phyloP scores from a whole-genome alignment of 2,113 vertebrate genomes.

The Dipodomys ordii region DNA sequence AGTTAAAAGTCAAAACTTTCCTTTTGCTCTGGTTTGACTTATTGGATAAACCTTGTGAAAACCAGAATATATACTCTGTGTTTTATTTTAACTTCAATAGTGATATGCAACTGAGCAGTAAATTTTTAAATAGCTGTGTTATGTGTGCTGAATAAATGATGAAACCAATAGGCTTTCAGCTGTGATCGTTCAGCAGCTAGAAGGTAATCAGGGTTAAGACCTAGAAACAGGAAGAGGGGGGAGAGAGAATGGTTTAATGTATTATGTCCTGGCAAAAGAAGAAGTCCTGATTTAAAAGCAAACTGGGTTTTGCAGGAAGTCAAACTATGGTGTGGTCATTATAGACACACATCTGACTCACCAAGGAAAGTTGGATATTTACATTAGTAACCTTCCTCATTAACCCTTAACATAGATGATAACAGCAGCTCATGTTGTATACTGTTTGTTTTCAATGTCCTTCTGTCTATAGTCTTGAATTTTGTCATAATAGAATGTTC shows the following conservation, averaged over 20 bases:
- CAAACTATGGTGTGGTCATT: background rate
- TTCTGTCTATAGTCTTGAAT: background rate
- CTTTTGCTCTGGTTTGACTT: constrained; percentile 74
- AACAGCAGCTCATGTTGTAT: background rate
- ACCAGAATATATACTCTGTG: constrained; percentile 77
- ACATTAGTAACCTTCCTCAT: background rate
- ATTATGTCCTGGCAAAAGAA: background rate
- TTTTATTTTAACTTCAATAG: constrained; percentile 80
- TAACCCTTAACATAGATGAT: background rate
- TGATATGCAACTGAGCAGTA: constrained; percentile 82
- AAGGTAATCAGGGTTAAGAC: constrained; percentile 83
- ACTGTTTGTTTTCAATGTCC: background rate
- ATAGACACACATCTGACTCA: background rate
- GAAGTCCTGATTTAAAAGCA: constrained; percentile 2
- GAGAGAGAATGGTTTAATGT: constrained; percentile 55
- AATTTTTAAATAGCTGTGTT: constrained; percentile 87
- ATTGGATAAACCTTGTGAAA: constrained; percentile 71
- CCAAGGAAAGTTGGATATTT: constrained; percentile 5
- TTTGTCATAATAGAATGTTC: constrained; percentile 9
- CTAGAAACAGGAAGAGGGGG: background rate
- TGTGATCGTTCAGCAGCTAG: constrained; percentile 81
- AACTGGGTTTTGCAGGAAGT: background rate
- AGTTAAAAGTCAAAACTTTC: constrained; percentile 63
- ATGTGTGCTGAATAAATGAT: constrained; percentile 88
- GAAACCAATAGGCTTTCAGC: constrained; percentile 78